Conservation (phyloP, 1,140 invertebrate genomes). For the Papilio xuthus region DNA sequence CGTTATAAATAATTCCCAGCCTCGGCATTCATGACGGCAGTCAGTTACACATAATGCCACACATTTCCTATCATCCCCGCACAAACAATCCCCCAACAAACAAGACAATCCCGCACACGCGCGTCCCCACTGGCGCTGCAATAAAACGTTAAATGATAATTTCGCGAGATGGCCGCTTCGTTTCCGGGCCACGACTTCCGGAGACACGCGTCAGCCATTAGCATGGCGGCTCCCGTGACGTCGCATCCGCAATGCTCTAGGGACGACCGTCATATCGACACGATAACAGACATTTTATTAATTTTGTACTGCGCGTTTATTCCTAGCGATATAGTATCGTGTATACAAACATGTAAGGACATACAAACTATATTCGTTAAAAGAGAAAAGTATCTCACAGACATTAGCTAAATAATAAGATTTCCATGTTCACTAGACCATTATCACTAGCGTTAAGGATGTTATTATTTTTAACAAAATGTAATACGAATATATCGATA, state of each 20-base stretch:
- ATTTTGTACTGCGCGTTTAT: no score
- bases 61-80: constrained; percentile 6
- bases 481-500: neutral
- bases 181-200: constrained; percentile 67
- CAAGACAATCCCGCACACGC: constrained; percentile 43
- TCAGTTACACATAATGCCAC: neutral
- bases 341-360: neutral
- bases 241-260: constrained; percentile 60
- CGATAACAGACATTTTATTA: neutral
- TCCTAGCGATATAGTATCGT: no score
- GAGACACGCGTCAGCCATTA: constrained; percentile 77
- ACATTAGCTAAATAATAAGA: neutral
- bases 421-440: neutral
- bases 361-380: neutral
- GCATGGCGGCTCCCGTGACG: constrained; percentile 70
- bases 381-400: neutral
- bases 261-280: constrained; percentile 30
- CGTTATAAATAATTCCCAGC: constrained; percentile 3
- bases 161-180: constrained; percentile 67
- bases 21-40: constrained; percentile 5
- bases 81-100: constrained; percentile 42
- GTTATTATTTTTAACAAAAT: neutral
- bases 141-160: constrained; percentile 77
- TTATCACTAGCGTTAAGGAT: neutral
- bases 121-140: constrained; percentile 49